Evolutionary conservation across 1,140 invertebrate species (phyloP), one percentile per base, ranked within the genome.

Genomic region (Chymomyza costata): DNA sequence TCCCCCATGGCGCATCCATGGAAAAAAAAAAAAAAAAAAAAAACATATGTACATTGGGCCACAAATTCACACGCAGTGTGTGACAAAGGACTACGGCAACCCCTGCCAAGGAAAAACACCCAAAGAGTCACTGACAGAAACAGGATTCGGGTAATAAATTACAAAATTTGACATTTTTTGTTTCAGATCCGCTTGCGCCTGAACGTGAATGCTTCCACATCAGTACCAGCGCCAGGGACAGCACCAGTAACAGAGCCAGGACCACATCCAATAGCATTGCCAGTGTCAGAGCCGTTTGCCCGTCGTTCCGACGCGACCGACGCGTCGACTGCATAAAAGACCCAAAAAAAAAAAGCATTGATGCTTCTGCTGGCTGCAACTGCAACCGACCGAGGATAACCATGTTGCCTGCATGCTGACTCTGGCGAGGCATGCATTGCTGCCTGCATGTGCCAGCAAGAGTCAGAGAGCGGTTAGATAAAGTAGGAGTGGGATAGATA

Each of bases 71-170:
- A 78, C 73, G 73, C 73, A 78, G 67, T 80, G 67, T 80, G 71
- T 73, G 67, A 78, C 73, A 78, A 80, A 80, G 71, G 71, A 78
- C 66, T 60, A 35, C 41, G 45, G 25, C 48, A 52, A 59, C 45
- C 13, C 32, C 63, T 71, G 55, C 73, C 52, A 41, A 56, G 46
- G 52, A 49, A 54, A 59, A 65, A 55, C 69, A 74, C 59, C 64
- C 71, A 73, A 74, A 66, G 69, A 82, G 61, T 78, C 78, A 78
- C 80, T 82, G 71, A 81, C 81, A 83, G 82, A 83, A 83, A 83
- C 82, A 83, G 82, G 82, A 83, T 83, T 83, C 81, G 65, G 76
- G 82, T 82, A 83, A 83, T 83, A 83, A 83, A 83, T 83, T 83
- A 83, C 62, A 82, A 83, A 83, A 67, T 83, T 83, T 83, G 82